Evolutionary conservation across 1,140 invertebrate genomes (phyloP).

Genomic region (Neuroterus valhalla): DNA sequence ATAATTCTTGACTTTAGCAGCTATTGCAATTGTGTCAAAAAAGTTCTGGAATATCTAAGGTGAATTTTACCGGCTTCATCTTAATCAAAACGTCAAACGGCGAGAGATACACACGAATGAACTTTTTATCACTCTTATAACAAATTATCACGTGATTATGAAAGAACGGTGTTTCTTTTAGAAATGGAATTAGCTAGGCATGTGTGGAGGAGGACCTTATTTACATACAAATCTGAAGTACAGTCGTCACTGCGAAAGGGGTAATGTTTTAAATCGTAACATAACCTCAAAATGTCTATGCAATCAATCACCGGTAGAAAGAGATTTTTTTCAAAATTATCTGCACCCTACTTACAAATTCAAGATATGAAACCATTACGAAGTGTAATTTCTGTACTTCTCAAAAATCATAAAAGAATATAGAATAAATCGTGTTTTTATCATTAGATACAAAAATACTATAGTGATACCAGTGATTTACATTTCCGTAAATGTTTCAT

Average conservation of each 20-base stretch:
- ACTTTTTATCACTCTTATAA: no score
- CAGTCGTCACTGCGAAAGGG: conserved; percentile 57
- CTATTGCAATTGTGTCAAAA: no score
- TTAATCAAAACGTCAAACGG: no score
- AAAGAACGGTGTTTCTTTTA: conserved; percentile 29
- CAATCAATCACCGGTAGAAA: conserved; percentile 22
- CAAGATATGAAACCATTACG: no score
- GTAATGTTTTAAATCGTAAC: conserved; percentile 46
- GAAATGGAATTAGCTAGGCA: conserved; percentile 67
- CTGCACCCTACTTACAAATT: no score
- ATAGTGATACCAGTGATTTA: conserved; percentile 14
- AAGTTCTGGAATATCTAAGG: no score
- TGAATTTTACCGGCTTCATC: no score
- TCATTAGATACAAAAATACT: conserved; percentile 32
- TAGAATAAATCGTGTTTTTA: no score
- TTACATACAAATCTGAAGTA: conserved; percentile 61
- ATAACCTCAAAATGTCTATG: conserved; percentile 54
- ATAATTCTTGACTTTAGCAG: no score
- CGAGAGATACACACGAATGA: no score
- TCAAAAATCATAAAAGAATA: no score
- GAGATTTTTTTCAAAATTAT: conserved; percentile 15
- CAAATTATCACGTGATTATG: conserved; percentile 24
- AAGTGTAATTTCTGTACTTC: no score
- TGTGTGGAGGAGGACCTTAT: conserved; percentile 60
- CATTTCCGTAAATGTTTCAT: neutral